Evolutionary conservation across 2,113 vertebrate genomes (phyloP), one percentile per base, ranked within the genome.

Genomic region (Elgaria multicarinata): DNA sequence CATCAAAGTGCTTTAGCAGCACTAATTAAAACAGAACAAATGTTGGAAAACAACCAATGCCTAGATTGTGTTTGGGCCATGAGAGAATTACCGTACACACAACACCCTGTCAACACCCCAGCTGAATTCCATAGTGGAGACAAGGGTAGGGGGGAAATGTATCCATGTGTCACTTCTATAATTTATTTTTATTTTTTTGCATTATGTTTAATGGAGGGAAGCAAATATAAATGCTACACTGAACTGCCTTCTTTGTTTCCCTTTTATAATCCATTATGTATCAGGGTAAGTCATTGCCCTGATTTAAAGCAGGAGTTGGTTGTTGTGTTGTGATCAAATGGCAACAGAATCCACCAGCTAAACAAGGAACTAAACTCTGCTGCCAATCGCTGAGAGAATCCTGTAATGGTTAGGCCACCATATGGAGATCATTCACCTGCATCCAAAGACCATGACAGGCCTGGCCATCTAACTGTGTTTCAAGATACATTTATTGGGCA

Each of bases 251-350:
- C 36, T 77, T 83, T 31, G 66, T 28, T 81, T 39, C n/a, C 66
- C 42, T 77, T n/a, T 81, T 75, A 74, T 0, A 6, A 33, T 77
- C 26, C 13, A 22, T 0, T 1, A 0, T 28, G 31, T 44, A 64
- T 84, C 55, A 50, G 22, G 53, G 36, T 83, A 74, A 46, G 22
- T 71, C 22, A 89, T 36, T 64, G 42, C 3, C 1, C 2, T 6
- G 22, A 67, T 36, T 87, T 86, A 8, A n/a, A 86, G 69, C 58
- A 62, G 8, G 18, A 18, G n/a, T 20, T 53, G 64, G 26, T 86
- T 79, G 28, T 20, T 88, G 22, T 93, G 58, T 3, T 86, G 28
- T 75, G 62, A 89, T 64, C 66, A 58, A 31, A 22, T 87, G 13
- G 1, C n/a, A 79, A 6, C 31, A 87, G 0, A 5, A 1, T 89